Evolutionary conservation across 2,888 invertebrate species (phyloP).

Genomic region (Lycaena phlaeas): DNA sequence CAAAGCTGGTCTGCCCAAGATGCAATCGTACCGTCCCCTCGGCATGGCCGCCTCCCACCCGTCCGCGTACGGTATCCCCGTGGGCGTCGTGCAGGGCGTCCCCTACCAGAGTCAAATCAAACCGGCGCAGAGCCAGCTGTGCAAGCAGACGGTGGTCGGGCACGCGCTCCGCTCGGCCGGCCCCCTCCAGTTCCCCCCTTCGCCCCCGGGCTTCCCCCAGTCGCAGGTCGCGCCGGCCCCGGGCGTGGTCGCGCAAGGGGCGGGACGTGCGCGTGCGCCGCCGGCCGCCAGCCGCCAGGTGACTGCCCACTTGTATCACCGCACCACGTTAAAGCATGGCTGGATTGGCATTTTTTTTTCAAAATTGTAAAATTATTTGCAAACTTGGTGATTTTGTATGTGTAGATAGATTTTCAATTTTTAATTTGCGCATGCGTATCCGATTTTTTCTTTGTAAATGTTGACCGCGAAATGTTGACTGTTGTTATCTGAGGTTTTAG

Average conservation of each 20-base stretch:
- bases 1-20: slow-evolving; percentile 41
- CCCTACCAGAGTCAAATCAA: slow-evolving; percentile 28
- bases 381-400: slow-evolving; percentile 10
- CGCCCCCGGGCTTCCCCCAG: no score
- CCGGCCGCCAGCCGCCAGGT: slow-evolving; percentile 15
- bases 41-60: slow-evolving; percentile 40
- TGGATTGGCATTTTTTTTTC: slow-evolving; percentile 21
- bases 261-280: no score
- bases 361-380: slow-evolving; percentile 18
- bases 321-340: slow-evolving; percentile 12
- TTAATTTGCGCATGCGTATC: slow-evolving; percentile 22
- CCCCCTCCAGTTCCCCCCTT: neutral
- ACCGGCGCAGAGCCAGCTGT: neutral
- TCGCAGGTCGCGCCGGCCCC: no score
- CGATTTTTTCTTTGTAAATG: slow-evolving; percentile 14
- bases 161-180: no score
- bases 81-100: slow-evolving; percentile 48
- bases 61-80: slow-evolving; percentile 42
- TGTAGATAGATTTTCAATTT: slow-evolving; percentile 16
- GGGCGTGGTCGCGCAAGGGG: no score
- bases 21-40: slow-evolving; percentile 34
- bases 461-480: slow-evolving; percentile 7
- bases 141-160: slow-evolving; percentile 7
- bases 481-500: slow-evolving; percentile 3
- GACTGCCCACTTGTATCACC: slow-evolving; percentile 21